A percentile compares a stretch with the other conserved stretches of the same genome.
Conservation (phyloP, 2,888 invertebrate genomes). For the Sinopyrophorus schimmeli region DNA sequence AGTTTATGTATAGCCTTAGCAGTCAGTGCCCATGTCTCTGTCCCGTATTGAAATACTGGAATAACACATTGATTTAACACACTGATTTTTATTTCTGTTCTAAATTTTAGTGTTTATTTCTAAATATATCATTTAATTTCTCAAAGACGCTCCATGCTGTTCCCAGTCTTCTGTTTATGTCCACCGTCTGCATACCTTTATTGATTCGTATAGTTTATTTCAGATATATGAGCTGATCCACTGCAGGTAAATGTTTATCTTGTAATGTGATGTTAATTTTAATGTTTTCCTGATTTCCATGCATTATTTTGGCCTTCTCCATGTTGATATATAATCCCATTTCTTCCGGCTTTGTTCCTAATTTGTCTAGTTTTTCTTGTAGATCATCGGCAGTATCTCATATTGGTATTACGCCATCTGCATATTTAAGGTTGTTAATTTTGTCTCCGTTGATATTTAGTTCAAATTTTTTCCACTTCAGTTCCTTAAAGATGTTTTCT, state of each 20-base stretch:
- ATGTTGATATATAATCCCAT: no score
- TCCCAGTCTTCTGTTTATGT: not conserved
- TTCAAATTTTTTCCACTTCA: not conserved
- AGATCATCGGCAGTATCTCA: not conserved
- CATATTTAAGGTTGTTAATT: conserved; percentile 1
- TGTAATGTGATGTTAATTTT: conserved; percentile 1
- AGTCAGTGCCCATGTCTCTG: not conserved
- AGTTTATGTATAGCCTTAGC: not conserved
- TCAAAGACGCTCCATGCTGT: not conserved
- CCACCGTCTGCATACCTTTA: no score
- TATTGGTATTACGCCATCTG: not conserved
- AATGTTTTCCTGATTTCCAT: conserved; percentile 1
- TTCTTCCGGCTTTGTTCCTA: no score
- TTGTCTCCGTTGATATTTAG: not conserved
- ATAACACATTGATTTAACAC: not conserved
- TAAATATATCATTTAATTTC: not conserved
- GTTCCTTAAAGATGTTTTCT: no score
- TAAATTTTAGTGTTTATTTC: not conserved
- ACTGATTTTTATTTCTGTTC: no score
- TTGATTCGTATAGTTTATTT: not conserved
- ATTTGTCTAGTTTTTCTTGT: not conserved
- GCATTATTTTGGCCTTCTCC: no score
- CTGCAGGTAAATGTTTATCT: not conserved
- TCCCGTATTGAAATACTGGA: not conserved
- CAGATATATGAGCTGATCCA: not conserved